Evolutionary conservation across 2,797 vertebrate genomes (phyloP).

Genomic region (Anguilla obscura): DNA sequence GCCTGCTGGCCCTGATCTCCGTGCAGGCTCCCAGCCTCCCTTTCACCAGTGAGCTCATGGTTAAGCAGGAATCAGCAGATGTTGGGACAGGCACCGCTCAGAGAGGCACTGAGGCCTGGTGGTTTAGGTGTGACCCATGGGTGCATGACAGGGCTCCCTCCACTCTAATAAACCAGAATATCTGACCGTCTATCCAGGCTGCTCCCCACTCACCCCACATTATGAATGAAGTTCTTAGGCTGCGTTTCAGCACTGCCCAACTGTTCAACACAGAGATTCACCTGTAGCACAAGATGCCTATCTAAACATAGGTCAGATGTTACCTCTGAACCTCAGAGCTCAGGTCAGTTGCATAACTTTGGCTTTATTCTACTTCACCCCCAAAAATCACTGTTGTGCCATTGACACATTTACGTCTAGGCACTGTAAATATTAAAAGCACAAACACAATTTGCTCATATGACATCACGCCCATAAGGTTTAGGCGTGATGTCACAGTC

Average conservation of each 20-base stretch:
- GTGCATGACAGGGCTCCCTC: too few relatives aligned
- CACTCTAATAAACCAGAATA: not conserved
- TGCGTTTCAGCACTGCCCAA: not conserved
- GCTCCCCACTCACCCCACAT: not conserved
- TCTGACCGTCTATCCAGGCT: not conserved
- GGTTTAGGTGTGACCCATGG: not conserved
- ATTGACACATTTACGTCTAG: not conserved
- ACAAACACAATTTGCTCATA: not conserved
- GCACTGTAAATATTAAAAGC: not conserved
- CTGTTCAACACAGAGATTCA: not conserved
- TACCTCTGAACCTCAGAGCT: not conserved
- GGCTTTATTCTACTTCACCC: not conserved
- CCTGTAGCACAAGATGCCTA: not conserved
- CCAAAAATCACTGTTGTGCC: not conserved
- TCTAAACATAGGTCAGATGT: not conserved
- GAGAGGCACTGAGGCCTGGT: not conserved
- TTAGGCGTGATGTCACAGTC: not conserved
- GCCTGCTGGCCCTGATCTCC: slow-evolving; percentile 2
- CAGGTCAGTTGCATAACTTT: not conserved
- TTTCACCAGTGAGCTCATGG: slow-evolving; percentile 1
- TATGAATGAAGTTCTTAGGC: not conserved
- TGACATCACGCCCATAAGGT: not conserved
- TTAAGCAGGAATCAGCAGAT: not conserved
- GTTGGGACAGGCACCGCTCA: not conserved
- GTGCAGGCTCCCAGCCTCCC: not conserved